Evolutionary conservation across 2,113 vertebrate species (phyloP).

Genomic region (Blennius ocellaris): DNA sequence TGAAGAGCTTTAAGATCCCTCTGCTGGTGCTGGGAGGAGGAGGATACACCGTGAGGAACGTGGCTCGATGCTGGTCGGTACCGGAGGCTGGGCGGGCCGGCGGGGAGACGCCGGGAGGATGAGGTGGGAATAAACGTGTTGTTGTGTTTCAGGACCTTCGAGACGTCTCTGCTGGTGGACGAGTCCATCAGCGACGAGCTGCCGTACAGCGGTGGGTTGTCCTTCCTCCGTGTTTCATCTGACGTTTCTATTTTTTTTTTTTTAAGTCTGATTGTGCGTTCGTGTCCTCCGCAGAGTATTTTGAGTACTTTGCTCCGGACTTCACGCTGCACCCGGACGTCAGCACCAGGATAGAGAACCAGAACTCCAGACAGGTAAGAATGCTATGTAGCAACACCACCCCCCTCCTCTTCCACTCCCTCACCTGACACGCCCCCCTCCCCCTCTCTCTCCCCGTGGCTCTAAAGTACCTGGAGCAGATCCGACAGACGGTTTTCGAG

Average conservation of each 20-base stretch:
- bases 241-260: neutral
- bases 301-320: conserved; percentile 98
- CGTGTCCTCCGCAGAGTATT: conserved; percentile 87
- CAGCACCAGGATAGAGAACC: conserved; percentile 98
- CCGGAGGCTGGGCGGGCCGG: too few species aligned
- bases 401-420: too few species aligned
- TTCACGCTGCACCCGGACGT: conserved; percentile 98
- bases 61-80: conserved; percentile 95
- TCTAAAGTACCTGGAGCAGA: conserved; percentile 95
- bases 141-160: conserved; percentile 88
- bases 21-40: conserved; percentile 96
- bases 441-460: neutral
- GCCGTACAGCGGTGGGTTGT: conserved; percentile 92
- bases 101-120: neutral
- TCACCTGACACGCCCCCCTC: too few species aligned
- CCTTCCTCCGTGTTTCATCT: too few species aligned
- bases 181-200: conserved; percentile 98
- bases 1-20: conserved; percentile 98
- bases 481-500: conserved; percentile 97
- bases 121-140: neutral
- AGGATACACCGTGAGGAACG: conserved; percentile 97
- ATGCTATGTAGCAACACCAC: too few species aligned
- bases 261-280: neutral
- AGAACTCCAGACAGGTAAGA: conserved; percentile 95
- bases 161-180: conserved; percentile 94